Evolutionary conservation across 64 coral and sea anemone genomes (phyloP).

Genomic region (Dendrophyllia cribrosa): DNA sequence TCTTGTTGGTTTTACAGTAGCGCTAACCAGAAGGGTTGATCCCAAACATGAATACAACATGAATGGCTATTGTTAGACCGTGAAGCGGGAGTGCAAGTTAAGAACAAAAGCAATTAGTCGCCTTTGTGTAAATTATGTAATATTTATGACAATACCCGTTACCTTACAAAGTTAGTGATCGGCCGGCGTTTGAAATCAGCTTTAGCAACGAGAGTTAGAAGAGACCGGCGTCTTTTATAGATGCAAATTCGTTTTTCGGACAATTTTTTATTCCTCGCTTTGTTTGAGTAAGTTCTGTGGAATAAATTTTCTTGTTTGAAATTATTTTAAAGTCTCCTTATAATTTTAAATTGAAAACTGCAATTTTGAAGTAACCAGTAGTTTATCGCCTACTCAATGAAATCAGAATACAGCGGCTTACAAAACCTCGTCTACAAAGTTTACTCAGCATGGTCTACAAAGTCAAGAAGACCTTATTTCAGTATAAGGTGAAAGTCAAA

Average conservation of each 20-base stretch:
- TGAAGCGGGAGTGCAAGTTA: neutral
- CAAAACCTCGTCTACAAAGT: neutral
- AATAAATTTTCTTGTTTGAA: no score
- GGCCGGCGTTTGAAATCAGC: constrained; percentile 27
- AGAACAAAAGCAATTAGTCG: constrained; percentile 43
- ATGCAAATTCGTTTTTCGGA: no score
- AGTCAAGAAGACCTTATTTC: neutral
- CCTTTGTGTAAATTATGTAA: constrained; percentile 37
- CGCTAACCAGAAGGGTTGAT: constrained; percentile 11
- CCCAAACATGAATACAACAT: constrained; percentile 26
- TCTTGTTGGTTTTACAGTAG: neutral
- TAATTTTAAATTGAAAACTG: no score
- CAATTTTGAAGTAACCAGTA: no score
- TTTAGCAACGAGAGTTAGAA: neutral
- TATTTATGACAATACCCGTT: constrained; percentile 35
- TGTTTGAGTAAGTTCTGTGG: neutral
- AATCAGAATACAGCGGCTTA: neutral
- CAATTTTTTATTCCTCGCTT: neutral
- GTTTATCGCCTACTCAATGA: neutral
- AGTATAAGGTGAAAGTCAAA: constrained; percentile 34
- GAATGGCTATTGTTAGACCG: constrained; percentile 41
- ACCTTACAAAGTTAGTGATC: neutral
- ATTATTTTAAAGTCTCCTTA: no score
- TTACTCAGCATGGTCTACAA: neutral
- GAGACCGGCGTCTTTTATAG: no score